These are phyloP conservation scores for Pygoscelis antarcticus DNA, from an alignment of 2,113 vertebrate species.

Conservation along the genomic window DNA sequence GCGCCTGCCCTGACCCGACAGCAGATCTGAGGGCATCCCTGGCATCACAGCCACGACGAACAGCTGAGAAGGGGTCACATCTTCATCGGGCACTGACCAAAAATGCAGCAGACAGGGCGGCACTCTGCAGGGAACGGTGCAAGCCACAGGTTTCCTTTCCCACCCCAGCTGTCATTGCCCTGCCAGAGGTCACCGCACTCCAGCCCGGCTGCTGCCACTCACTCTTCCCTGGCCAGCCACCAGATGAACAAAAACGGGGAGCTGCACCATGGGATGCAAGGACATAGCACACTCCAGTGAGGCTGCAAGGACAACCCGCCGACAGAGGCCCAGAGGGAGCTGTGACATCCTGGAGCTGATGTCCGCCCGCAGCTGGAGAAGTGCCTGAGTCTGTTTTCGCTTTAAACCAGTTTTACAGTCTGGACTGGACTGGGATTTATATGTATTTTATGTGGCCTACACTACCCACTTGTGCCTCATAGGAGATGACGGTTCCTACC, in stretches of 20 bases:
- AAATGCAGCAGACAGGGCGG: rapidly evolving
- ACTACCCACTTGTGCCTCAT: background rate
- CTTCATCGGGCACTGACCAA: rapidly evolving
- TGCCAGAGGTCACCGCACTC: rapidly evolving
- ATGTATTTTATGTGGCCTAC: background rate
- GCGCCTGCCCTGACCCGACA: background rate
- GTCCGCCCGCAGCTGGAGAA: background rate
- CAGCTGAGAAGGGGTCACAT: background rate
- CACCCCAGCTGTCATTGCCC: background rate
- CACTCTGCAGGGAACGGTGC: rapidly evolving
- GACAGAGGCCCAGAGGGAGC: background rate
- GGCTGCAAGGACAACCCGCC: background rate
- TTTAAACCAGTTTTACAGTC: background rate
- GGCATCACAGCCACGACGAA: background rate
- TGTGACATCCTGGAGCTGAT: rapidly evolving
- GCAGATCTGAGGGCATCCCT: background rate
- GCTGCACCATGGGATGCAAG: background rate
- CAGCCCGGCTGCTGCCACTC: rapidly evolving
- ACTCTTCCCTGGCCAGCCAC: rapidly evolving
- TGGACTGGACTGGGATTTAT: background rate
- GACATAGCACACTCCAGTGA: rapidly evolving
- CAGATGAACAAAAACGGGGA: rapidly evolving
- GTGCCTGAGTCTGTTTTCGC: background rate
- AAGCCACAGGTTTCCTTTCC: background rate
- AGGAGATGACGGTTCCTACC: background rate